Evolutionary conservation across 2,797 vertebrate species (phyloP), one percentile per base, ranked within the genome.

Genomic region (Botia kubotai): DNA sequence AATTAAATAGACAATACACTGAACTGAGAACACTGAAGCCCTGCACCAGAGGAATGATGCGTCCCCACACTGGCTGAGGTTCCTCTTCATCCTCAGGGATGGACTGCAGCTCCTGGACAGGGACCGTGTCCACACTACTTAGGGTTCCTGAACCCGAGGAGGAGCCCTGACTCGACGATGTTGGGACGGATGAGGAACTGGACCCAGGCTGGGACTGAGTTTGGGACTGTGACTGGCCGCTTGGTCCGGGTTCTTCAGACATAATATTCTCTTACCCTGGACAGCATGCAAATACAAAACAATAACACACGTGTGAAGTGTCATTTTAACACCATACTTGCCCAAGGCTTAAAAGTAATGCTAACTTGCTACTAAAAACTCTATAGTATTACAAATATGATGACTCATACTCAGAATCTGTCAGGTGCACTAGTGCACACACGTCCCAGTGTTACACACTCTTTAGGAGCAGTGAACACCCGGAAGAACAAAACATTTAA

Each of bases 81-180:
- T 94, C 94, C 23, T 97, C 97, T 87, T 90, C 87, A 73, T 97
- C 97, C 89, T 99, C 97, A 0, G 96, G 95, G 82, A 98, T 96
- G 0, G 96, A 94, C 0, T 94, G 90, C 2, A 98, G 93, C 60
- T 96, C 96, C 19, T 94, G 92, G 10, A 96, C 94, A 0, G 96
- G 96, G 39, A 97, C 88, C 0, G 97, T 98, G 85, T 99, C 97
- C 86, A 96, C 86, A 6, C 96, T 97, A 88, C 97, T 98, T 76
- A 96, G 73, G 0, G 97, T 98, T 21, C 96, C 97, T 0, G 96
- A 97, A 43, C 95, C 94, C 0, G 94, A 96, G 76, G 95, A 95
- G 0, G 94, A 95, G 0, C 96, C 94, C 80, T 96, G 97, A 12
- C 94, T 94, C 10, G 90, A 92, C 0, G 95, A 93, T 1, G 91